These are phyloP conservation scores for Acanthosoma haemorrhoidale DNA, from an alignment of 2,888 invertebrate species.

Conservation along the genomic window DNA sequence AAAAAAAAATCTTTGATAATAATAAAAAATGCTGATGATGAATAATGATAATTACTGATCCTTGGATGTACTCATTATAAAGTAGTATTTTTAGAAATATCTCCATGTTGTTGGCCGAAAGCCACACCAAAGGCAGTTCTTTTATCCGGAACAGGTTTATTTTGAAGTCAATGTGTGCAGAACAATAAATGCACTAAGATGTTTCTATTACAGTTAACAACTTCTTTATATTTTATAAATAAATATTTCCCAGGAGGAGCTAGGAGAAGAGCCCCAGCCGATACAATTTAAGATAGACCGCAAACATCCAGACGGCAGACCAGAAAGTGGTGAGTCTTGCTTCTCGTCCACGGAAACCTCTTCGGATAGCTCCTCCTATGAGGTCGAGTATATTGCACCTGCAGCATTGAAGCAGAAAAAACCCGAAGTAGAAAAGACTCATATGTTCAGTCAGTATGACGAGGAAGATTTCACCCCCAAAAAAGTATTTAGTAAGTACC, in stretches of 20 bases:
- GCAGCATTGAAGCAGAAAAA: slow-evolving; percentile 24
- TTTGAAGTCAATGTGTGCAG: no score
- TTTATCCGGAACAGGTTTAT: no score
- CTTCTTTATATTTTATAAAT: no score
- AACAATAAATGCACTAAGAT: no score
- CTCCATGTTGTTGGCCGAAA: no score
- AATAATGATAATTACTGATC: no score
- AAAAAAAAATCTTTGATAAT: no score
- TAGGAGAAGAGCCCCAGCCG: slow-evolving; percentile 29
- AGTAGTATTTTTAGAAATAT: no score
- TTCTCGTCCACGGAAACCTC: neutral
- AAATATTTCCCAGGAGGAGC: slow-evolving; percentile 5
- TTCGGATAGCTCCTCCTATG: slow-evolving; percentile 31
- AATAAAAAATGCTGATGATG: no score
- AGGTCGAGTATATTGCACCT: slow-evolving; percentile 33
- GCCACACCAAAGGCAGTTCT: no score
- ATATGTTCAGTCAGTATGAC: slow-evolving; percentile 14
- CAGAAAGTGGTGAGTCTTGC: neutral
- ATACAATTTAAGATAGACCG: slow-evolving; percentile 35
- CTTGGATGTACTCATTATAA: no score
- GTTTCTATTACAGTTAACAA: no score
- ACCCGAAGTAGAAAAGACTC: neutral
- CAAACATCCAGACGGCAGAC: slow-evolving; percentile 30
- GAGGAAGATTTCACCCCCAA: slow-evolving; percentile 15
- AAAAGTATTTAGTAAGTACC: neutral